Percentiles rank a stretch among this genome's conserved stretches.
Conservation (phyloP, 2,797 vertebrate species). For the Lerista edwardsae region DNA sequence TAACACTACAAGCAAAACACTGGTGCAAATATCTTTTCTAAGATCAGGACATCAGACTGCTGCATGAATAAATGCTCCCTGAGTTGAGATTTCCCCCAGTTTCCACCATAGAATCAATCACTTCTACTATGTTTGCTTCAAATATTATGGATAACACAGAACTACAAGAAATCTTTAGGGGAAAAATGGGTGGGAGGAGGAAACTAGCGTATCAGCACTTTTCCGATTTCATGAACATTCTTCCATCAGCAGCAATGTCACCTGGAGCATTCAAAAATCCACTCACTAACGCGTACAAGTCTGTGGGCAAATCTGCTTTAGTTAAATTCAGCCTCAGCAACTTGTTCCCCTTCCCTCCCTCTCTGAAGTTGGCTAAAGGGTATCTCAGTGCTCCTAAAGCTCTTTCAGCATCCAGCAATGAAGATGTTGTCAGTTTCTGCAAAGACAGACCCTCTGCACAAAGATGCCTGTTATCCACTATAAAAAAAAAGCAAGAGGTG, state of each 20-base stretch:
- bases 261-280: slow-evolving; percentile 59
- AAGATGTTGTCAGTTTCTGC: slow-evolving; percentile 60
- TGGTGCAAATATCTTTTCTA: background rate
- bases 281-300: slow-evolving; percentile 59
- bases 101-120: background rate
- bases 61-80: background rate
- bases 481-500: slow-evolving; percentile 34
- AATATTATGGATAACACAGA: slow-evolving; percentile 47
- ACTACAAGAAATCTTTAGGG: slow-evolving; percentile 46
- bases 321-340: slow-evolving; percentile 66
- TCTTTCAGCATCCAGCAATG: slow-evolving; percentile 60
- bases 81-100: accelerated
- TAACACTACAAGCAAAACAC: background rate
- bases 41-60: background rate
- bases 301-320: slow-evolving; percentile 61
- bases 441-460: slow-evolving; percentile 48
- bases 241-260: slow-evolving; percentile 71
- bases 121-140: slow-evolving; percentile 55
- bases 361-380: slow-evolving; percentile 62
- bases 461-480: slow-evolving; percentile 33
- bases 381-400: slow-evolving; percentile 63
- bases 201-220: slow-evolving; percentile 64
- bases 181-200: slow-evolving; percentile 46
- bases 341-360: slow-evolving; percentile 29
- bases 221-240: slow-evolving; percentile 67